These are phyloP conservation scores for Trichopoda pennipes DNA, from an alignment of 2,888 invertebrate species.

Conservation along the genomic window DNA sequence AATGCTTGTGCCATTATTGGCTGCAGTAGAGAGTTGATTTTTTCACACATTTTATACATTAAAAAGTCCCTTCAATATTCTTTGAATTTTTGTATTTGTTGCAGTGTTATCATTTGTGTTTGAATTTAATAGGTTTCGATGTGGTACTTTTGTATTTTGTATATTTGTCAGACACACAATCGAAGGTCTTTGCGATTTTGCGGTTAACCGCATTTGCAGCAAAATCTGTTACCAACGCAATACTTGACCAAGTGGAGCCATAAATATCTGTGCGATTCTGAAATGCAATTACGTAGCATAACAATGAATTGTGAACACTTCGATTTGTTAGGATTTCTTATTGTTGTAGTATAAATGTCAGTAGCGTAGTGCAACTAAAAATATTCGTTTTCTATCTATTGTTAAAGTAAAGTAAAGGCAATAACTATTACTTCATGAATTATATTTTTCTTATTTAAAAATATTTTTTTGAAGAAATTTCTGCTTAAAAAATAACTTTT, in stretches of 20 bases:
- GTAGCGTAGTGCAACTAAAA: background rate
- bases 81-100: constrained; percentile 32
- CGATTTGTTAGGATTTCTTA: constrained; percentile 66
- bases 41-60: constrained; percentile 23
- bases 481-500: no score
- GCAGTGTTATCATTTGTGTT: constrained; percentile 35
- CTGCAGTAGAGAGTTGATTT: constrained; percentile 41
- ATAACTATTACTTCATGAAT: no score
- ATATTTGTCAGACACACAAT: constrained; percentile 20
- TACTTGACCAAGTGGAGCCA: constrained; percentile 79
- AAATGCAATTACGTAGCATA: constrained; percentile 80
- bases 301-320: constrained; percentile 75
- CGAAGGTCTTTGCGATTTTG: constrained; percentile 74
- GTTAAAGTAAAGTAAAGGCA: no score
- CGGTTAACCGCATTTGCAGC: constrained; percentile 78
- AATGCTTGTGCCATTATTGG: constrained; percentile 29
- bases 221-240: constrained; percentile 77
- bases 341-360: constrained; percentile 43
- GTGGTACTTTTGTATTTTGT: constrained; percentile 5
- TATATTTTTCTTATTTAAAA: no score
- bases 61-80: constrained; percentile 34
- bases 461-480: no score
- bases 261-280: constrained; percentile 79
- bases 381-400: no score
- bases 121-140: constrained; percentile 61